Percentiles rank a stretch among this genome's conserved stretches.
These are phyloP conservation scores for Tolypeutes matacus DNA, from an alignment of 2,797 vertebrate genomes.

Conservation along the genomic window DNA sequence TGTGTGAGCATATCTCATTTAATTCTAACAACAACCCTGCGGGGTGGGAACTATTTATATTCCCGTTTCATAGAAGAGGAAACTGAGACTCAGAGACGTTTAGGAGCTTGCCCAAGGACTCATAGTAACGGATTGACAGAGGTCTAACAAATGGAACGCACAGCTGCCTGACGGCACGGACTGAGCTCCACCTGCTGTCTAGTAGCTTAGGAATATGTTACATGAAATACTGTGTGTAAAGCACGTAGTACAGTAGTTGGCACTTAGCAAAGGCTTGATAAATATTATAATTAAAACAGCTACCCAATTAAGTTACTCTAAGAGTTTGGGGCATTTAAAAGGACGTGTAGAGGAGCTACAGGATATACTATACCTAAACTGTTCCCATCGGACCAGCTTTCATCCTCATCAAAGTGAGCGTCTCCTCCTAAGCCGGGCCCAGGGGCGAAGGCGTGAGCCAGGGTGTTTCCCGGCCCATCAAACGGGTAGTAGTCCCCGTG, in stretches of 20 bases:
- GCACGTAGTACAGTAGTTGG: not conserved
- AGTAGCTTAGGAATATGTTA: not conserved
- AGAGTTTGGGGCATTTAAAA: not conserved
- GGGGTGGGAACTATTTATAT: not conserved
- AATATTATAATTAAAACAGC: not conserved
- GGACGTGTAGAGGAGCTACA: rapidly evolving
- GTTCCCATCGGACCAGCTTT: conserved; percentile 89
- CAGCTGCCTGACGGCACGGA: rapidly evolving
- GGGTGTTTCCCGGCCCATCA: conserved; percentile 88
- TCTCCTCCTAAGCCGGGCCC: conserved; percentile 90
- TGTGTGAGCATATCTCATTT: not conserved
- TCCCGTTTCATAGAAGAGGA: not conserved
- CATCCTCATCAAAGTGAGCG: conserved; percentile 94
- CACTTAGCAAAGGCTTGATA: not conserved
- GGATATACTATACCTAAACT: conserved; percentile 77
- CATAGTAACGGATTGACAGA: not conserved
- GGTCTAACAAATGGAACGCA: not conserved
- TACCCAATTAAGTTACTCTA: too few relatives aligned
- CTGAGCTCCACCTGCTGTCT: not conserved
- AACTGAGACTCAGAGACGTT: not conserved
- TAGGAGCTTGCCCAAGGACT: not conserved
- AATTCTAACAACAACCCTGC: not conserved
- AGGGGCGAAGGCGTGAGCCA: conserved; percentile 93
- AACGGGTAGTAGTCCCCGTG: conserved; percentile 93
- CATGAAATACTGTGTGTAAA: not conserved